Base-by-base conservation (phyloP, 1,140 invertebrate genomes). In the Charaxes varanes region DNA sequence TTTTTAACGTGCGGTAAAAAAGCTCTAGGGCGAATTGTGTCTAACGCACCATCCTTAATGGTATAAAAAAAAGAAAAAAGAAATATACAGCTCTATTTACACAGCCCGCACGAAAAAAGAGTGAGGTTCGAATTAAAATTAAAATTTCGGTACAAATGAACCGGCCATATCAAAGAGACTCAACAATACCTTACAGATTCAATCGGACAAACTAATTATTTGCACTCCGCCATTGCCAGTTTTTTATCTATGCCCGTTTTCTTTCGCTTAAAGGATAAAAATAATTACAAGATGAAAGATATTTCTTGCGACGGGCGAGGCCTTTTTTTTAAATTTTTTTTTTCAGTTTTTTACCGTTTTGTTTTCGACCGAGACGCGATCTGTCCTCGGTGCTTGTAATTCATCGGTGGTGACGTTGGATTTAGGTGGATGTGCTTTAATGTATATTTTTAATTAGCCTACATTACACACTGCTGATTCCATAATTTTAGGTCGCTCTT, bases 221-320 rank as follows among this genome's bases (percentile, higher is more conserved):
- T 62, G 48, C 42, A 34, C 53, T 34, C 40, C 47, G 38, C 53
- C 50, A 55, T 36, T 49, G 41, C 42, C 44, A 40, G 36, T 48
- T 61, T 53, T 67, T 62, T 68, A 56, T 66, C 56, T 60, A 66
- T 62, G 42, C 49, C 44, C 57, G 49, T 58, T 61, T 65, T 57
- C 62, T 73, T 65, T 67, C 62, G 60, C 63, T 80, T 73, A 79
- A 77, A 78, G 72, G 72, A 82, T 79, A 72, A 81, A 82, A 82
- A 82, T 82, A 82, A 82, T 80, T 82, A 79, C 74, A 80, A 79
- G 74, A 82, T 82, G 71, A 78, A 73, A 82, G 73, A 78, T 79
- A 74, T 81, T 77, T 61, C 65, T 65, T 64, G 45, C 63, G 70
- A 63, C 62, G 62, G 53, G 28, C 42, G 42, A 36, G 40, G 19